phyloP scores from a whole-genome alignment of 2,888 invertebrate genomes.

The Bellardia bayeri region DNA sequence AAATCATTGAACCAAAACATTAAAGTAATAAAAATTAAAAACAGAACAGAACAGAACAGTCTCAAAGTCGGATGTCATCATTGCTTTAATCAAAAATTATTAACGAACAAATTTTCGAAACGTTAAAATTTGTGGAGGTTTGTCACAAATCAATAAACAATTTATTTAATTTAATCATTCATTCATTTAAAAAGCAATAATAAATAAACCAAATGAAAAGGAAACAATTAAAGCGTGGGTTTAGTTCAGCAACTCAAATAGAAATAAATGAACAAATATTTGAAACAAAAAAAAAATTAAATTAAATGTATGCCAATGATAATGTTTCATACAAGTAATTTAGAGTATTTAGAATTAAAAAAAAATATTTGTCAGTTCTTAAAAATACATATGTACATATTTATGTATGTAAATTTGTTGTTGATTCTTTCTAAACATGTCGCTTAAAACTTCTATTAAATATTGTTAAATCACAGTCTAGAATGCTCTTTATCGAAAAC shows the following conservation, averaged over 20 bases:
- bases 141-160: slow-evolving; percentile 73
- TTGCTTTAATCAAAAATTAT: slow-evolving; percentile 68
- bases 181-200: slow-evolving; percentile 63
- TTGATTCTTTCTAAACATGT: too few species aligned
- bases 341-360: not conserved
- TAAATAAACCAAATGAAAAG: slow-evolving; percentile 31
- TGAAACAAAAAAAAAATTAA: not conserved
- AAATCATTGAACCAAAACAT: slow-evolving; percentile 59
- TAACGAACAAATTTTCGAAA: slow-evolving; percentile 54
- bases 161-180: slow-evolving; percentile 72
- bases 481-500: too few species aligned
- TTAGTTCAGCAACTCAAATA: slow-evolving; percentile 36
- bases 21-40: slow-evolving; percentile 30
- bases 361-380: not conserved
- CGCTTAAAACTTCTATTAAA: too few species aligned
- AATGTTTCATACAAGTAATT: not conserved
- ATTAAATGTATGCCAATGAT: slow-evolving; percentile 18
- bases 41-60: slow-evolving; percentile 24
- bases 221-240: slow-evolving; percentile 64
- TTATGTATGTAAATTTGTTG: too few species aligned
- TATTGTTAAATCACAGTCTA: too few species aligned
- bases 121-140: slow-evolving; percentile 64
- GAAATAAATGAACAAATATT: slow-evolving; percentile 42
- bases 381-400: too few species aligned
- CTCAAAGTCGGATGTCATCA: slow-evolving; percentile 61